Conservation (phyloP, 2,113 vertebrate genomes). For the Osmerus eperlanus region DNA sequence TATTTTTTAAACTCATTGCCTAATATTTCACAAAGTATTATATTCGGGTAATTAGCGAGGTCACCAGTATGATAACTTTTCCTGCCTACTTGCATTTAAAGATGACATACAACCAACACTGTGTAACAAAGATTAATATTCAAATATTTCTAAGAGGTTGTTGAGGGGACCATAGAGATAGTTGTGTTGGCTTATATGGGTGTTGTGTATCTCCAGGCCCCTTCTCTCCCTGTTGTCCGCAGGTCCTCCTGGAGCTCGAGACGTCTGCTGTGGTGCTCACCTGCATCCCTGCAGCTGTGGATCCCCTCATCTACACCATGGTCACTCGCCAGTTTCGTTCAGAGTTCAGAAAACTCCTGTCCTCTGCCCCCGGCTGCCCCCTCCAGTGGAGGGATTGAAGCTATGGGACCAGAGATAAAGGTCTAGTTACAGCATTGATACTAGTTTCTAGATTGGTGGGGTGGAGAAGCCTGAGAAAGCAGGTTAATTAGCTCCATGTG, state of each 20-base stretch:
- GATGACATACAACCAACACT: no score
- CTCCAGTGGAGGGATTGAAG: slow-evolving; percentile 23
- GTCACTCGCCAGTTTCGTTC: slow-evolving; percentile 63
- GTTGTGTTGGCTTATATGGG: not conserved
- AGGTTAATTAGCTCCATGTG: not conserved
- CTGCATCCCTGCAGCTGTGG: slow-evolving; percentile 55
- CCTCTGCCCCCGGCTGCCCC: slow-evolving; percentile 33
- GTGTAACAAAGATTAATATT: no score
- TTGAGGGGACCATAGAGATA: no score
- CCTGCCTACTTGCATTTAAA: no score
- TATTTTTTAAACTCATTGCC: no score
- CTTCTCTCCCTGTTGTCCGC: not conserved
- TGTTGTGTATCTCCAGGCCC: not conserved
- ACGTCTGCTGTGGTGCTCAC: slow-evolving; percentile 55
- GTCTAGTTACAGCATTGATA: not conserved
- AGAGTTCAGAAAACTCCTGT: slow-evolving; percentile 53
- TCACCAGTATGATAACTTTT: no score
- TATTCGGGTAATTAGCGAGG: no score
- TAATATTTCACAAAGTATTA: no score
- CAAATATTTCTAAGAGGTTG: no score
- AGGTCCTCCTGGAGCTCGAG: slow-evolving; percentile 55
- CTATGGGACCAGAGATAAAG: not conserved
- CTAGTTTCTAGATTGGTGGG: not conserved
- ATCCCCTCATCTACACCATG: slow-evolving; percentile 64
- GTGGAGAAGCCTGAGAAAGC: no score